A percentile compares a stretch with the other conserved stretches of the same genome.
phyloP scores from a whole-genome alignment of 2,113 vertebrate genomes.

The Drymodes brunneopygia region DNA sequence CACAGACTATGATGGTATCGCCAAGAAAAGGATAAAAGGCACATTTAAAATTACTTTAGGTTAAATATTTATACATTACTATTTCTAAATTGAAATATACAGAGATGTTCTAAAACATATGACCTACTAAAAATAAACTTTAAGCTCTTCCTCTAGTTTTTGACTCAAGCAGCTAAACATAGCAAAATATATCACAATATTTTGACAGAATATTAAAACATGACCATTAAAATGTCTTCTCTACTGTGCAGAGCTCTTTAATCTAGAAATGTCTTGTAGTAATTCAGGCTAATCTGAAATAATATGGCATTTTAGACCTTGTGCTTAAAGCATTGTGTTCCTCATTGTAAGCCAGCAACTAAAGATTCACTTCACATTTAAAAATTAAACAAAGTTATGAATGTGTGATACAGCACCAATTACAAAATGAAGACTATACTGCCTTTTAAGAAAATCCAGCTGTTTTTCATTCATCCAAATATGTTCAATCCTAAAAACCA shows the following conservation, averaged over 20 bases:
- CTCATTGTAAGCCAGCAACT: background rate
- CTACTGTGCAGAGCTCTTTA: background rate
- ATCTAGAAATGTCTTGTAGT: background rate
- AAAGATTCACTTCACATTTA: background rate
- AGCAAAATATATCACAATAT: background rate
- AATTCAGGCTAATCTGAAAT: background rate
- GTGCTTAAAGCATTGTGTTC: background rate
- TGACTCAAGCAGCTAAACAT: background rate
- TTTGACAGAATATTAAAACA: background rate
- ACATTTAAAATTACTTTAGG: background rate
- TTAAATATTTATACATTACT: slow-evolving; percentile 17
- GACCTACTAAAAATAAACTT: background rate
- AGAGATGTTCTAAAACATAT: background rate
- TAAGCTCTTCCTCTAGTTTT: background rate
- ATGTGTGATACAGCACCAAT: background rate
- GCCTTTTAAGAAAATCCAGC: background rate
- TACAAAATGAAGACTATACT: background rate
- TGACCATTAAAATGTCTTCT: background rate
- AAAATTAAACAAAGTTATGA: background rate
- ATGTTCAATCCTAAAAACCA: background rate
- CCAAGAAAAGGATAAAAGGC: slow-evolving; percentile 18
- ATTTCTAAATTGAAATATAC: slow-evolving; percentile 10
- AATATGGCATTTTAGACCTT: background rate
- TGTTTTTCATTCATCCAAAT: background rate
- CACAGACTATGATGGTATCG: background rate